phyloP scores from a whole-genome alignment of 2,113 vertebrate genomes.

The Pithys albifrons region DNA sequence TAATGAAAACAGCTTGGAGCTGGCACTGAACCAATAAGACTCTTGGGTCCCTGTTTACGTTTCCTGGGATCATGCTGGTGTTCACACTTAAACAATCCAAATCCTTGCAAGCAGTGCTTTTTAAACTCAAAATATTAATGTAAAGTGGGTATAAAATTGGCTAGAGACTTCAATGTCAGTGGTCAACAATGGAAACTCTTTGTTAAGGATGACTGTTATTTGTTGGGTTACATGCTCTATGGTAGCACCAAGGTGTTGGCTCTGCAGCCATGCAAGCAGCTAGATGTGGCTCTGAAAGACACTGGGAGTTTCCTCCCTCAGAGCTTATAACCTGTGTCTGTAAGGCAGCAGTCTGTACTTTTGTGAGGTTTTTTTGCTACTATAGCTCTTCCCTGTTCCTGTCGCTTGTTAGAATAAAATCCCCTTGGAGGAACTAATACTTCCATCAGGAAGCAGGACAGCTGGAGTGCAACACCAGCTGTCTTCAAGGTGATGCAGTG shows the following conservation, averaged over 20 bases:
- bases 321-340: neutral
- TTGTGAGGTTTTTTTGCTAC: neutral
- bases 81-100: neutral
- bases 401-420: neutral
- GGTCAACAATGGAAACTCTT: neutral
- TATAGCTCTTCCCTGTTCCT: neutral
- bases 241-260: neutral
- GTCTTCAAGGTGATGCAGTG: fast-evolving
- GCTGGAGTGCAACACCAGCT: neutral
- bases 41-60: neutral
- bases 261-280: neutral
- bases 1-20: neutral
- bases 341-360: neutral
- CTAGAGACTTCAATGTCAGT: neutral
- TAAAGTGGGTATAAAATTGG: neutral
- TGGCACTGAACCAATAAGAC: neutral
- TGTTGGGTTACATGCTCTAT: neutral
- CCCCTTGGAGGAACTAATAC: neutral
- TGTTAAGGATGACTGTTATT: neutral
- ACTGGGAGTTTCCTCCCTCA: neutral
- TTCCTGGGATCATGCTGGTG: neutral
- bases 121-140: neutral
- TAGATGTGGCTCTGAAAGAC: neutral
- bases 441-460: neutral
- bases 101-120: neutral